Evolutionary conservation across 2,888 invertebrate species (phyloP), one percentile per base, ranked within the genome.

Genomic region (Plusia festucae): DNA sequence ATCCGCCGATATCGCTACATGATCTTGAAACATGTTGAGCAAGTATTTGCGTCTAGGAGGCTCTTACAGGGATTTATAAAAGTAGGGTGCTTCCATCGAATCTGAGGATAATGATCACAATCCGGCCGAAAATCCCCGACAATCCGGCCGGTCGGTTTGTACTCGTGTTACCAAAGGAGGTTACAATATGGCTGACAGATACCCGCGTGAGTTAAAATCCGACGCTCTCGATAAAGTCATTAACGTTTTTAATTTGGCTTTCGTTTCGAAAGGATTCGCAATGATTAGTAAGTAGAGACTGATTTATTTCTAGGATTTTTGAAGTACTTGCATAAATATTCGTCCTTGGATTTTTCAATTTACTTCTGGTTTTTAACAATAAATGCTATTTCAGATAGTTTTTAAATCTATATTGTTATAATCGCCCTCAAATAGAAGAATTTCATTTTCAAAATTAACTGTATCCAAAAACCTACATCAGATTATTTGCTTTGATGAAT

Each of bases 71-170:
- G 88, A 86, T 88, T 88, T 87, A 85, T 85, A 85, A 85, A 88
- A 88, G 85, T 85, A 82, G 87, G 86, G 79, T 84, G 86, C 82
- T 84, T 82, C 85, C 85, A 84, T 86, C 82, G 87, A 86, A 88
- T 88, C 87, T 82, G 81, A 70, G 87, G 89, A 90, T 91, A 91
- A 91, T 89, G 89, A 89, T 88, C 84, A 81, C 87, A 88, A 89
- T 88, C 87, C 89, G 79, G 79, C 81, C 82, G 79, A 71, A 84
- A 84, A 87, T 85, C 85, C 84, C 59, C 78, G 78, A 76, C 79
- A 83, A 88, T 86, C 85, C 79, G 73, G 70, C 69, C 74, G 82
- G 78, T 79, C 74, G 82, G 78, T 80, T n/a, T 79, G 79, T 77
- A 68, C 82, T 77, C 80, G 76, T 78, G 68, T 82, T 80, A 74